These are phyloP conservation scores for Meda fulgida DNA, from an alignment of 2,797 vertebrate species.

Conservation along the genomic window DNA sequence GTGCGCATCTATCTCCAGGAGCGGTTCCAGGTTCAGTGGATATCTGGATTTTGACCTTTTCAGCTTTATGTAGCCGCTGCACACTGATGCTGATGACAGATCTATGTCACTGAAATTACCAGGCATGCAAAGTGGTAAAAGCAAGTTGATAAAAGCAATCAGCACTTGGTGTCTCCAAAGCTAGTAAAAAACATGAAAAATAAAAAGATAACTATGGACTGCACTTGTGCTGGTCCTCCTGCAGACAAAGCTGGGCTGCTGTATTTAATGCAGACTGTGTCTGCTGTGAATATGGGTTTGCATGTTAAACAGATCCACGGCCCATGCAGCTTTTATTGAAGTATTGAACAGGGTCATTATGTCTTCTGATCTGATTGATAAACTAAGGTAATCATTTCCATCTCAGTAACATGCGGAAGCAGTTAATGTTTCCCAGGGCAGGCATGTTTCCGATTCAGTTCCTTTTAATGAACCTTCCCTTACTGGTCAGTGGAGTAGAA, in stretches of 20 bases:
- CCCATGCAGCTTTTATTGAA: constrained; percentile 61
- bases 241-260: no score
- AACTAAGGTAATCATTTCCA: constrained; percentile 77
- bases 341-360: constrained; percentile 72
- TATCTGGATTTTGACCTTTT: not conserved
- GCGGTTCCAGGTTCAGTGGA: not conserved
- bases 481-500: constrained; percentile 98
- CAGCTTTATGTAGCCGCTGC: not conserved
- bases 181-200: not conserved
- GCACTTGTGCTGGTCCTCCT: not conserved
- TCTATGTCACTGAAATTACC: not conserved
- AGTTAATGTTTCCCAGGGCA: constrained; percentile 98
- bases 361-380: constrained; percentile 83
- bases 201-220: not conserved
- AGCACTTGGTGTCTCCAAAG: not conserved
- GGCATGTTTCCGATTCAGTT: constrained; percentile 99
- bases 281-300: constrained; percentile 50
- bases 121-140: not conserved
- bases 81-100: no score
- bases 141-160: not conserved
- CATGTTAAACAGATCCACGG: constrained; percentile 61
- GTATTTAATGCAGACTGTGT: not conserved
- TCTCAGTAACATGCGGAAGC: constrained; percentile 84
- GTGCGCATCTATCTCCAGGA: no score
- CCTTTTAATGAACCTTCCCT: constrained; percentile 99